Conservation (phyloP, 2,113 vertebrate genomes). For the Megalops atlanticus region DNA sequence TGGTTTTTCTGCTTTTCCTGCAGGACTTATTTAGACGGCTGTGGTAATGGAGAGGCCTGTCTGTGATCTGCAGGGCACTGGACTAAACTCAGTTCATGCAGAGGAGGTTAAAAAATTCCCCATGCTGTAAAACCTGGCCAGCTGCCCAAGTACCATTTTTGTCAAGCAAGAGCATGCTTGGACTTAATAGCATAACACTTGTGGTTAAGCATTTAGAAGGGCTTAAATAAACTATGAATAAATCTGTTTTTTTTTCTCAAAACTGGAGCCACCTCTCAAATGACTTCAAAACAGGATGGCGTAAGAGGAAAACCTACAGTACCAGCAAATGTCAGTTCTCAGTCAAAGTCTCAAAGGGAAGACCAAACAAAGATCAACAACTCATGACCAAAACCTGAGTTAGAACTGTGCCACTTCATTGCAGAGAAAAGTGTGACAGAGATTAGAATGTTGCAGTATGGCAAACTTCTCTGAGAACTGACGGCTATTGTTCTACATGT, state of each 20-base stretch:
- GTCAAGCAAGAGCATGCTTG: background rate
- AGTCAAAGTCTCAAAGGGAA: background rate
- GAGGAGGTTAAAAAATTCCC: background rate
- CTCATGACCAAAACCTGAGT: background rate
- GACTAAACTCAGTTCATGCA: background rate
- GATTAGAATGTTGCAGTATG: background rate
- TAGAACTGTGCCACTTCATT: no score
- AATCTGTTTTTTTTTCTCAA: constrained; percentile 14
- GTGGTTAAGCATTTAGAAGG: constrained; percentile 1
- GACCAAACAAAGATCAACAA: background rate
- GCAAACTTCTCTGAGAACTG: constrained; percentile 41
- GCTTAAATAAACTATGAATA: constrained; percentile 11
- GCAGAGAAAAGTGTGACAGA: background rate
- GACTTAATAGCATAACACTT: constrained; percentile 5
- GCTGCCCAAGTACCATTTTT: background rate
- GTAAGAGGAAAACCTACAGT: background rate
- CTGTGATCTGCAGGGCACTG: background rate
- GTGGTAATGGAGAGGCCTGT: background rate
- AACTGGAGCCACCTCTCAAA: background rate
- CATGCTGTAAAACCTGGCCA: background rate
- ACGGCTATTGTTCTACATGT: constrained; percentile 42
- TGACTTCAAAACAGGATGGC: background rate
- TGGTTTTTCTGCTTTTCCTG: no score
- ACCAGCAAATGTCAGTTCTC: background rate
- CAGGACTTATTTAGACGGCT: no score